phyloP scores from a whole-genome alignment of 2,113 vertebrate genomes.

The Dendropsophus ebraccatus region DNA sequence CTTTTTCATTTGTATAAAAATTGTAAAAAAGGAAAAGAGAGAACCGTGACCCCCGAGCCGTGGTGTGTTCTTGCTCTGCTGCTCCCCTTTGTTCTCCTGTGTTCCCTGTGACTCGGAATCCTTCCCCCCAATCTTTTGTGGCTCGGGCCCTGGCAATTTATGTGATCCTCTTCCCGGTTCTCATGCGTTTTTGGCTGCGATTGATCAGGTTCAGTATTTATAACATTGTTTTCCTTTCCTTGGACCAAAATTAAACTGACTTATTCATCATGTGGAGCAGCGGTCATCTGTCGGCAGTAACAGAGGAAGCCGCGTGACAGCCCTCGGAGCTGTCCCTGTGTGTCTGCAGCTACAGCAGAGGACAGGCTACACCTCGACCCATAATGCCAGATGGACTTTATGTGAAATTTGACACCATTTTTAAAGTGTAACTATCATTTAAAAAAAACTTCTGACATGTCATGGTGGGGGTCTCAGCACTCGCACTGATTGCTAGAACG shows the following conservation, averaged over 20 bases:
- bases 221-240: not conserved
- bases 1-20: slow-evolving; percentile 31
- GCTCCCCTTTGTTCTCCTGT: not conserved
- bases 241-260: not conserved
- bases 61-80: not conserved
- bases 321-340: no score
- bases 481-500: no score
- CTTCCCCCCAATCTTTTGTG: not conserved
- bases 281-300: not conserved
- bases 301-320: no score
- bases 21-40: slow-evolving; percentile 9
- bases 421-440: no score
- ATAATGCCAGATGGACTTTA: no score
- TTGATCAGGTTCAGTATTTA: not conserved
- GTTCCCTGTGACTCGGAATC: no score
- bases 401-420: no score
- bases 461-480: no score
- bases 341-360: no score
- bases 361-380: no score
- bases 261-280: not conserved
- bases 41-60: not conserved
- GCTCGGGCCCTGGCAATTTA: no score
- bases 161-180: not conserved
- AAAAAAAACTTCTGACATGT: no score
- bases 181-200: not conserved